phyloP scores from a whole-genome alignment of 2,113 vertebrate genomes.

The Stercorarius parasiticus region DNA sequence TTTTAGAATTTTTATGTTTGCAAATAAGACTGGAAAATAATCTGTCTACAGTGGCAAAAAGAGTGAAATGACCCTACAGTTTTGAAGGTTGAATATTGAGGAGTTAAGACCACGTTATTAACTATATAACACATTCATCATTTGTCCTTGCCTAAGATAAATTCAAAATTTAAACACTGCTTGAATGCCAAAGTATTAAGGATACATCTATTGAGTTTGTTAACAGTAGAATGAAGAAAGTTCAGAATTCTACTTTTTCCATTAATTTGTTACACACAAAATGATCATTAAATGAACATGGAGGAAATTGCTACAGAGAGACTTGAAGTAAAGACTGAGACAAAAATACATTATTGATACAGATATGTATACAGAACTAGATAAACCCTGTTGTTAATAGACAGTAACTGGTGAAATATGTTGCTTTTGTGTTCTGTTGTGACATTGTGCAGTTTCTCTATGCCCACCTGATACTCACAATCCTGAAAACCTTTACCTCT shows the following conservation, averaged over 20 bases:
- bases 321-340: neutral
- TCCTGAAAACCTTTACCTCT: neutral
- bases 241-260: neutral
- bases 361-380: neutral
- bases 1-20: neutral
- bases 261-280: neutral
- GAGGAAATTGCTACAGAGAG: neutral
- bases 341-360: neutral
- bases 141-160: neutral
- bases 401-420: neutral
- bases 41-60: neutral
- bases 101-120: neutral
- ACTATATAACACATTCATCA: neutral
- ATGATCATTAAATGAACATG: neutral
- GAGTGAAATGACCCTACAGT: neutral
- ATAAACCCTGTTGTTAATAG: neutral
- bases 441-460: neutral
- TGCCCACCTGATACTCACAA: neutral
- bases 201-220: rapidly evolving
- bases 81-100: neutral
- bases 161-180: neutral
- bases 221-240: neutral
- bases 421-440: neutral
- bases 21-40: neutral
- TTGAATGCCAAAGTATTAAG: neutral